Base-by-base conservation (phyloP, 2,113 vertebrate species). In the Loxodonta africana region DNA sequence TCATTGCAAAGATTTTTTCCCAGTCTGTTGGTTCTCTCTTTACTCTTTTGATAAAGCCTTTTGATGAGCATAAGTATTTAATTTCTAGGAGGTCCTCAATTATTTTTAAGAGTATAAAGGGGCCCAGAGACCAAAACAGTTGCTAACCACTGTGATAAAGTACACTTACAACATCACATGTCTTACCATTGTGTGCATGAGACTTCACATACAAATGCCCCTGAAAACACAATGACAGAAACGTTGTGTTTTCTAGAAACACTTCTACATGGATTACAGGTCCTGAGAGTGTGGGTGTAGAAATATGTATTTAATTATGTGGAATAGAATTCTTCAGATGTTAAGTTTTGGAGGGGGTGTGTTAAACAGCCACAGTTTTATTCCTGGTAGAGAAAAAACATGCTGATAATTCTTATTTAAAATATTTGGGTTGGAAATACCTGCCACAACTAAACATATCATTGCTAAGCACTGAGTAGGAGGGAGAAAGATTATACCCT, bases 401-500 rank as follows among this genome's bases (percentile, higher is more conserved):
- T 2, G 7, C 25, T 15, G 15, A 6, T n/a, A 33, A 18, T 44
- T 92, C 41, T 28, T 17, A 41, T 37, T 62, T 20, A 51, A 65
- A 71, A 63, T 17, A 10, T 28, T 53, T 11, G 46, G 37, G 20
- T 26, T 28, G 53, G 89, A 37, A 74, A 53, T 12, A 10, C 26
- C 1, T 46, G 18, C 8, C 21, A 0, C 8, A 12, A 7, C 0
- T 33, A 53, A 78, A 15, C n/a, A 20, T 0, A 23, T 0, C 48
- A 2, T 17, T 11, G 8, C 46, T 2, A 30, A 51, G 11, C 0
- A 0, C 67, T 10, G 26, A 23, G 44, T 0, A 4, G 67, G 1
- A 11, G 28, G 15, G 21, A 63, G 8, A 30, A 26, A 26, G 28
- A 21, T 4, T 0, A 0, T 4, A 3, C 0, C 0, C 17, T 46